A percentile compares a stretch with the other conserved stretches of the same genome.
Evolutionary conservation across 2,797 vertebrate species (phyloP).

Genomic region (Falco rusticolus): DNA sequence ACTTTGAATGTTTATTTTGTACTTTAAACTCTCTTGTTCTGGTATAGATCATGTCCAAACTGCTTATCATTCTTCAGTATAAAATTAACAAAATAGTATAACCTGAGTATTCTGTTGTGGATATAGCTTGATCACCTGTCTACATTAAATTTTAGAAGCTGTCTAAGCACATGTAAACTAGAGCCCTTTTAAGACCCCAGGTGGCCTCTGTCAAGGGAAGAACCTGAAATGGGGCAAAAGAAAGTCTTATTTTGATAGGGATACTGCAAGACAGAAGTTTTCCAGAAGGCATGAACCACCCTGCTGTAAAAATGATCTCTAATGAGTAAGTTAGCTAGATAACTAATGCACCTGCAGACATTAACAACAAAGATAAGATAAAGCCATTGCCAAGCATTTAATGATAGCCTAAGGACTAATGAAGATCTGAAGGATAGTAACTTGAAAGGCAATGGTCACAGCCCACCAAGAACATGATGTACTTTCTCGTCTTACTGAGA

Average conservation of each 20-base stretch:
- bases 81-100: not conserved
- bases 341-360: constrained; percentile 29
- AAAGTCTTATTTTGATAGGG: not conserved
- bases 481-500: constrained; percentile 2
- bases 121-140: not conserved
- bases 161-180: not conserved
- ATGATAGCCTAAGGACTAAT: constrained; percentile 39
- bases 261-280: not conserved
- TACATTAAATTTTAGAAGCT: not conserved
- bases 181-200: not conserved
- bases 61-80: not conserved
- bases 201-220: not conserved
- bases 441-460: constrained; percentile 33
- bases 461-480: constrained; percentile 7
- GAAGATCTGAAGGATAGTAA: constrained; percentile 31
- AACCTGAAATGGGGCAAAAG: constrained; percentile 14
- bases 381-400: constrained; percentile 36
- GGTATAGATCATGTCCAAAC: not conserved
- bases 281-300: constrained; percentile 21
- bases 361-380: constrained; percentile 24
- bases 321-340: constrained; percentile 11
- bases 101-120: not conserved
- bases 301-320: constrained; percentile 9
- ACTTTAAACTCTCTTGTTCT: not conserved
- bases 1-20: not conserved